Conservation (phyloP, 2,113 vertebrate genomes). For the Elaphurus davidianus region DNA sequence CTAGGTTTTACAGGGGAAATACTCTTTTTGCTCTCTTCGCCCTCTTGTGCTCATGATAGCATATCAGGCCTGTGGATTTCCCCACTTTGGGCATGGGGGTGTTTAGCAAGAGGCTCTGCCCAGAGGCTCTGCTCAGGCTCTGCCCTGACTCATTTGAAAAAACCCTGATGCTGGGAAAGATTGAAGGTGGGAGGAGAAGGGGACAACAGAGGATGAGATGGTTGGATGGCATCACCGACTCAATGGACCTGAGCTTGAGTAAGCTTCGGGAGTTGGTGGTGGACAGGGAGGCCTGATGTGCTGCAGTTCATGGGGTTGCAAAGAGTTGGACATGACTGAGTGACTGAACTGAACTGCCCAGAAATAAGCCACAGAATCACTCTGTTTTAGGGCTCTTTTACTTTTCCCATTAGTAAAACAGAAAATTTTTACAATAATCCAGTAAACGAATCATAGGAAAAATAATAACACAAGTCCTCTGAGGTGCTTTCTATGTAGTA, state of each 20-base stretch:
- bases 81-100: neutral
- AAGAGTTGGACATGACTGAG: neutral
- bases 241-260: neutral
- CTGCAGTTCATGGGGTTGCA: neutral
- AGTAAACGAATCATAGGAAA: neutral
- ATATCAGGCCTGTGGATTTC: neutral
- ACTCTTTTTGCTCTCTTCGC: neutral
- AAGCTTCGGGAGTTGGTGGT: neutral
- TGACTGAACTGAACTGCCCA: neutral
- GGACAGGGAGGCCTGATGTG: neutral
- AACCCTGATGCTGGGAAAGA: neutral
- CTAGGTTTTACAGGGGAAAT: neutral
- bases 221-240: neutral
- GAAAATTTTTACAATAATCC: neutral
- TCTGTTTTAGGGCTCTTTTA: neutral
- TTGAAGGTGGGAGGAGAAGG: neutral
- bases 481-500: neutral
- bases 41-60: neutral
- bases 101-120: neutral
- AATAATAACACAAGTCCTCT: neutral
- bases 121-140: neutral
- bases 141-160: neutral
- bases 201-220: neutral
- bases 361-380: neutral
- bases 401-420: neutral